phyloP scores from a whole-genome alignment of 2,113 vertebrate genomes.

The Gavialis gangeticus region DNA sequence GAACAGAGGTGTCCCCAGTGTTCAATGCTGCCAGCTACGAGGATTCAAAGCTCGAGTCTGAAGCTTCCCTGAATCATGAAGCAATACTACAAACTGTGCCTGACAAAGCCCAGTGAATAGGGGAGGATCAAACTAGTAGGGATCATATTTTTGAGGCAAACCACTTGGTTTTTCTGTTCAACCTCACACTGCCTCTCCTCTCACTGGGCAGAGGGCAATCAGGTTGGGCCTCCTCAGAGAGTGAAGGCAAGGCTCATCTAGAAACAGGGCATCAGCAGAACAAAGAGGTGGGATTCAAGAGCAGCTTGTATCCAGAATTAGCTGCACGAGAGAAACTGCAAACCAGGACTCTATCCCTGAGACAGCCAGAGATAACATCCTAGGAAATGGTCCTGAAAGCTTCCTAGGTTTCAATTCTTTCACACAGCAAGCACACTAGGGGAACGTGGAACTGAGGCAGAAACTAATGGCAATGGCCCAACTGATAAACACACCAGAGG shows the following conservation, averaged over 20 bases:
- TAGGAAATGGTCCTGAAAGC: neutral
- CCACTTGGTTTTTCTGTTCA: neutral
- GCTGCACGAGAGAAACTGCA: neutral
- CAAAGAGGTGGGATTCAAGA: neutral
- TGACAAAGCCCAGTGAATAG: too few species aligned
- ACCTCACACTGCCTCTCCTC: neutral
- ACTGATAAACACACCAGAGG: neutral
- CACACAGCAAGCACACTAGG: neutral
- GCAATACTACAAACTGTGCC: too few species aligned
- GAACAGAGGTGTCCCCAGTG: too few species aligned
- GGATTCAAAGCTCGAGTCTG: too few species aligned
- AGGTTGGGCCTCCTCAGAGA: neutral
- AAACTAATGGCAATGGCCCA: neutral
- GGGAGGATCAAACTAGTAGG: too few species aligned
- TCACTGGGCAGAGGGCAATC: neutral
- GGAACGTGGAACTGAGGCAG: neutral
- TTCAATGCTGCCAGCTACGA: too few species aligned
- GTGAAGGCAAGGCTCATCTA: neutral
- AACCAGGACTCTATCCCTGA: neutral
- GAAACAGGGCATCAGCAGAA: neutral
- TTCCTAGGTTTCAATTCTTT: neutral
- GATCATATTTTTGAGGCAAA: neutral
- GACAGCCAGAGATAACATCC: neutral
- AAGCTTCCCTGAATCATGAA: too few species aligned
- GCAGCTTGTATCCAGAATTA: neutral